Evolutionary conservation across 2,797 vertebrate genomes (phyloP).

Genomic region (Salmo trutta): DNA sequence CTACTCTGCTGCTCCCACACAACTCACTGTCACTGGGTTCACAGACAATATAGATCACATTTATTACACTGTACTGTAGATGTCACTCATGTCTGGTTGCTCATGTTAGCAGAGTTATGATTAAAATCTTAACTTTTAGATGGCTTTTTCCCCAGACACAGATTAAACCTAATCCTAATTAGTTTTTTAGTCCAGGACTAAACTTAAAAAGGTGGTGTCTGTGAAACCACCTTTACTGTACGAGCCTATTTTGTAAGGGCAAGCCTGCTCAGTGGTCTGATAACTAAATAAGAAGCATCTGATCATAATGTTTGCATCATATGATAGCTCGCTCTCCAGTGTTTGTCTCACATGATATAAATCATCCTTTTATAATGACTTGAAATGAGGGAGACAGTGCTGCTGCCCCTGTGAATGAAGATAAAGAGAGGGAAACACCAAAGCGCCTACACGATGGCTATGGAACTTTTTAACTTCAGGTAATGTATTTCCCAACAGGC

Average conservation of each 20-base stretch:
- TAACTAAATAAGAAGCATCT: too few species aligned
- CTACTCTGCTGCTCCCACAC: constrained; percentile 19
- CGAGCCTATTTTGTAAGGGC: too few species aligned
- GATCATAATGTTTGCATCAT: neutral
- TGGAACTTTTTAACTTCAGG: neutral
- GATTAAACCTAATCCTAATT: neutral
- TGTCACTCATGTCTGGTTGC: neutral
- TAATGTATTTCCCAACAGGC: neutral
- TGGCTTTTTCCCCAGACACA: neutral
- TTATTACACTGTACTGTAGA: neutral
- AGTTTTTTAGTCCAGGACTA: neutral
- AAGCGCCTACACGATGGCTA: neutral
- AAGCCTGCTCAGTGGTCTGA: neutral
- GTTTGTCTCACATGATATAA: neutral
- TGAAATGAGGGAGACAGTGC: neutral
- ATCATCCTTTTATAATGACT: neutral
- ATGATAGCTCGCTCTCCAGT: neutral
- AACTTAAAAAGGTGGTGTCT: neutral
- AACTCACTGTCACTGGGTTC: constrained; percentile 6
- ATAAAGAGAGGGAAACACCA: neutral
- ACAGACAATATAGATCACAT: constrained; percentile 2
- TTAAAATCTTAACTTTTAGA: neutral
- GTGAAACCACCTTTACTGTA: neutral
- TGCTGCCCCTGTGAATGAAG: too few species aligned
- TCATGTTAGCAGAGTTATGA: neutral